Conservation (phyloP, 2,888 invertebrate species). For the Caenorhabditis drosophilae region DNA sequence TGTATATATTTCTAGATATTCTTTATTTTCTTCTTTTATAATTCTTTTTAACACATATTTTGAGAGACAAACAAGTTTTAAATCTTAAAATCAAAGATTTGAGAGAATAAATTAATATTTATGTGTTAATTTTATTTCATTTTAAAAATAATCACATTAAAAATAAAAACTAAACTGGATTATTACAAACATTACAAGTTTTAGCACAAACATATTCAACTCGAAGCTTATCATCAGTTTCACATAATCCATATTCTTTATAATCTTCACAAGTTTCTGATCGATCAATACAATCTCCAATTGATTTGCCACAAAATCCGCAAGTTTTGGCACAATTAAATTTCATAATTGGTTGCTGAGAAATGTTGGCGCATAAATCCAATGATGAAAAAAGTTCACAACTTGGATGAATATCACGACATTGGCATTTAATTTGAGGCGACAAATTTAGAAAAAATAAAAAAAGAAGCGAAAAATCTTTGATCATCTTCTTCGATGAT, state of each 20-base stretch:
- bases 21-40: background rate
- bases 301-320: constrained; percentile 22
- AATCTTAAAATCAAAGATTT: too few species aligned
- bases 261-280: constrained; percentile 22
- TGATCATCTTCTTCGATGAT: too few species aligned
- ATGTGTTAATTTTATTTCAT: too few species aligned
- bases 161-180: constrained; percentile 28
- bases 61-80: too few species aligned
- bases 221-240: constrained; percentile 26
- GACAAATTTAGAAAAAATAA: too few species aligned
- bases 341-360: constrained; percentile 32
- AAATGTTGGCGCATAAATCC: constrained; percentile 15
- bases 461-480: too few species aligned
- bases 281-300: constrained; percentile 25
- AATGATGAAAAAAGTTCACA: constrained; percentile 27
- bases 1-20: background rate
- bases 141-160: too few species aligned
- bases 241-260: constrained; percentile 18
- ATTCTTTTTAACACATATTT: background rate
- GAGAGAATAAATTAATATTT: too few species aligned
- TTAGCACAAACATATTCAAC: constrained; percentile 33
- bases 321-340: constrained; percentile 32
- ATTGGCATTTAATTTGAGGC: too few species aligned
- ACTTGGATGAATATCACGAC: constrained; percentile 32
- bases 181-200: constrained; percentile 24